Percentiles rank a stretch among this genome's conserved stretches.
phyloP scores from a whole-genome alignment of 2,113 vertebrate species.

The Lophotis ruficrista region DNA sequence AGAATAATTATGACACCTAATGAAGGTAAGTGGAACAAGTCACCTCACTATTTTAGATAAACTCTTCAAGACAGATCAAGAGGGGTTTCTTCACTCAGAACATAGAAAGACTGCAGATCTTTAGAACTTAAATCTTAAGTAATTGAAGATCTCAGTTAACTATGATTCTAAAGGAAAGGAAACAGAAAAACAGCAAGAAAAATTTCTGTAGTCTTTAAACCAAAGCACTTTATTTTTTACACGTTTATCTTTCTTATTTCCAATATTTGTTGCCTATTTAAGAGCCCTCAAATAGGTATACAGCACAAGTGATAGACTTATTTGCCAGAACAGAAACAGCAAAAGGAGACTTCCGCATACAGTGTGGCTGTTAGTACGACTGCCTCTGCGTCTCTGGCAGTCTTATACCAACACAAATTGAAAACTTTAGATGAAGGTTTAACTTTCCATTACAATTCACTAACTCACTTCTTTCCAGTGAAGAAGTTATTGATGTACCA shows the following conservation, averaged over 20 bases:
- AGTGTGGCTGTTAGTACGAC: fast-evolving
- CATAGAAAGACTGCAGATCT: not conserved
- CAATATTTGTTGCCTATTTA: fast-evolving
- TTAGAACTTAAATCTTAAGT: not conserved
- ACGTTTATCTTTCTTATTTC: not conserved
- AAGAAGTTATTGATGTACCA: not conserved
- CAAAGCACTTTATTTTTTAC: not conserved
- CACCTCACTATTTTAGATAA: not conserved
- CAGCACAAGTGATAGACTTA: fast-evolving
- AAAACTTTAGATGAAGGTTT: not conserved
- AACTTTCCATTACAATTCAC: not conserved
- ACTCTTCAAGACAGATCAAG: not conserved
- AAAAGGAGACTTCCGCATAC: not conserved
- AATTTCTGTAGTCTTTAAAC: not conserved
- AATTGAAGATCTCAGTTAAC: not conserved
- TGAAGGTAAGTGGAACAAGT: not conserved
- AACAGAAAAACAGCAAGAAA: not conserved
- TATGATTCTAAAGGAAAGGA: not conserved
- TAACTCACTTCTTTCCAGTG: not conserved
- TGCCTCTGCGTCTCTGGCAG: not conserved
- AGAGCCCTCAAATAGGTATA: not conserved
- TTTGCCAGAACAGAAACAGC: not conserved
- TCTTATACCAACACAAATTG: not conserved
- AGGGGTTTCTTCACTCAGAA: not conserved
- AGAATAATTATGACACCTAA: not conserved